Conservation (phyloP, 2,797 vertebrate genomes). For the Tapera naevia region DNA sequence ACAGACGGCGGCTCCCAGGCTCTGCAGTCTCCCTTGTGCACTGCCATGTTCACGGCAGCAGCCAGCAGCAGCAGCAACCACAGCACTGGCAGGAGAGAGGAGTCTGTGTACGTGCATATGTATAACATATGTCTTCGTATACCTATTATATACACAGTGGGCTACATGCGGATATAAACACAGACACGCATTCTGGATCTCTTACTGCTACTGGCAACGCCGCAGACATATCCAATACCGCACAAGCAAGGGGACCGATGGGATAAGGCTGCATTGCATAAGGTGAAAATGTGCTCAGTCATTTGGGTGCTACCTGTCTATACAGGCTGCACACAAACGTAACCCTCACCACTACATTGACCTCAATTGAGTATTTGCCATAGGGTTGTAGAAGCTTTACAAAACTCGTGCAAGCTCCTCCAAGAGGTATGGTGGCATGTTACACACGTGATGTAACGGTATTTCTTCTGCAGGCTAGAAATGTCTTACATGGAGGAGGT, state of each 20-base stretch:
- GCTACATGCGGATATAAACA: neutral
- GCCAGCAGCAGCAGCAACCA: neutral
- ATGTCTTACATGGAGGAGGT: neutral
- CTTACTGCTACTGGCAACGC: neutral
- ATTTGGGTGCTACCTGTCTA: neutral
- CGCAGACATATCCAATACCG: neutral
- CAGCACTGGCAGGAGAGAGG: constrained; percentile 14
- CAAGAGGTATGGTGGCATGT: neutral
- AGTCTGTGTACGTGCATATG: constrained; percentile 1
- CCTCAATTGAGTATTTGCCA: neutral
- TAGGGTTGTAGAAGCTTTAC: neutral
- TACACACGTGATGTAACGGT: fast-evolving
- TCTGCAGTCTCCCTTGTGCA: constrained; percentile 35
- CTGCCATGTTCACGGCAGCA: constrained; percentile 22
- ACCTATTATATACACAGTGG: neutral
- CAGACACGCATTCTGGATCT: neutral
- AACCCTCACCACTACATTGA: fast-evolving
- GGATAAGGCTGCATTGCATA: neutral
- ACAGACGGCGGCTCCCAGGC: neutral
- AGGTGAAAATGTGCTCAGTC: neutral
- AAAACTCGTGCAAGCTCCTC: neutral
- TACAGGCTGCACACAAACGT: neutral
- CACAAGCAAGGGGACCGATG: neutral
- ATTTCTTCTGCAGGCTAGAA: neutral
- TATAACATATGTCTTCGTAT: neutral